Evolutionary conservation across 2,797 vertebrate species (phyloP).

Genomic region (Gephyroberyx darwinii): DNA sequence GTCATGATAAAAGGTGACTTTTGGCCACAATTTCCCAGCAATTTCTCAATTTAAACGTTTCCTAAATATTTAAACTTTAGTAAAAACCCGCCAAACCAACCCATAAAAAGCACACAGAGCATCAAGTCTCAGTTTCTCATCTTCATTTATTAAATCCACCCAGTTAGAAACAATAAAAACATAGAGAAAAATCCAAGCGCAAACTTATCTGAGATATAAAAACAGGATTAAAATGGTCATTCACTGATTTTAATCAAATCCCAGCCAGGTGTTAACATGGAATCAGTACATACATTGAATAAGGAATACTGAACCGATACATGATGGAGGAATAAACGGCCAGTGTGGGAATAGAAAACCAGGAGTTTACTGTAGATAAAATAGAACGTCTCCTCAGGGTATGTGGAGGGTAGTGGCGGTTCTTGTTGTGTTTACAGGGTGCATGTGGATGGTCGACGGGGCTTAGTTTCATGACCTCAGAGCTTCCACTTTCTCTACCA

Average conservation of each 20-base stretch:
- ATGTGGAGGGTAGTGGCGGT: not conserved
- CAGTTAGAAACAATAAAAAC: constrained; percentile 31
- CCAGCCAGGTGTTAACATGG: not conserved
- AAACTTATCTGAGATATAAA: constrained; percentile 7
- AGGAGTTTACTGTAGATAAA: constrained; percentile 13
- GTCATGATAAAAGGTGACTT: too few relatives aligned
- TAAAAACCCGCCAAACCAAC: not conserved
- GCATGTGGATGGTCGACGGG: not conserved
- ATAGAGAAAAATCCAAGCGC: constrained; percentile 24
- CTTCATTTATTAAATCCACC: constrained; percentile 64
- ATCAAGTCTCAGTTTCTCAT: constrained; percentile 5
- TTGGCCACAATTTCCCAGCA: too few relatives aligned
- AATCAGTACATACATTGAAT: constrained; percentile 11
- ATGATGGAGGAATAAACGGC: constrained; percentile 22
- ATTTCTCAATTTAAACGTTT: too few relatives aligned
- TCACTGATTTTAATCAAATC: not conserved
- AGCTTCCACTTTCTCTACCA: constrained; percentile 74
- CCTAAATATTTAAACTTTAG: too few relatives aligned
- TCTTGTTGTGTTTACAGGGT: constrained; percentile 10
- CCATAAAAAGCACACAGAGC: constrained; percentile 2
- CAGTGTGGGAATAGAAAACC: not conserved
- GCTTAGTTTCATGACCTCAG: constrained; percentile 34
- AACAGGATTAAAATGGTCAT: constrained; percentile 34
- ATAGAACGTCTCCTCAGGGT: constrained; percentile 1
- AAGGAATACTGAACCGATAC: constrained; percentile 11